These are phyloP conservation scores for Peribatodes rhomboidaria DNA, from an alignment of 2,888 invertebrate genomes.

Conservation along the genomic window DNA sequence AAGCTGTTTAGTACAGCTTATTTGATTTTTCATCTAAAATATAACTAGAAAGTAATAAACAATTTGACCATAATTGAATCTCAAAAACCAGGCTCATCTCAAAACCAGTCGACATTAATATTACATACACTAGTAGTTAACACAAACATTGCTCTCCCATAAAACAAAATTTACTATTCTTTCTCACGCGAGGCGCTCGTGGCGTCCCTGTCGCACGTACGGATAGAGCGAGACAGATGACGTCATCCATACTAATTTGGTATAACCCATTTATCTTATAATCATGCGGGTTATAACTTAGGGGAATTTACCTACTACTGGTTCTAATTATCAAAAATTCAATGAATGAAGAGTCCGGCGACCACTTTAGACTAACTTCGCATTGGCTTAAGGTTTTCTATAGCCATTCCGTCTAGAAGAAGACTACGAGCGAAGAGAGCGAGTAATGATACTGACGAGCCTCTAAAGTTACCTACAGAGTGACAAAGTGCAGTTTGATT, in stretches of 20 bases:
- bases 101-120: conserved; percentile 7
- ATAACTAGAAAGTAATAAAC: too few species aligned
- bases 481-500: too few species aligned
- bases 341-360: neutral
- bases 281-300: conserved; percentile 57
- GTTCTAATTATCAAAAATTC: neutral
- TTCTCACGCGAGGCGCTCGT: conserved; percentile 58
- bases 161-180: conserved; percentile 53
- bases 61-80: conserved; percentile 13
- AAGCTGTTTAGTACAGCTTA: too few species aligned
- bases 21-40: too few species aligned
- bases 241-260: conserved; percentile 63
- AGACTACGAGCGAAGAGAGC: too few species aligned
- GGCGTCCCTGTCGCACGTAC: conserved; percentile 50
- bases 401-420: too few species aligned
- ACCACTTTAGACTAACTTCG: too few species aligned
- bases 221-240: conserved; percentile 18
- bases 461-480: too few species aligned
- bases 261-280: conserved; percentile 56
- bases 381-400: too few species aligned
- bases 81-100: conserved; percentile 22
- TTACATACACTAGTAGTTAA: conserved; percentile 34
- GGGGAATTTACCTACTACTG: conserved; percentile 4
- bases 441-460: too few species aligned
- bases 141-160: conserved; percentile 58